These are phyloP conservation scores for Chloromyia formosa DNA, from an alignment of 2,888 invertebrate species.

Conservation along the genomic window DNA sequence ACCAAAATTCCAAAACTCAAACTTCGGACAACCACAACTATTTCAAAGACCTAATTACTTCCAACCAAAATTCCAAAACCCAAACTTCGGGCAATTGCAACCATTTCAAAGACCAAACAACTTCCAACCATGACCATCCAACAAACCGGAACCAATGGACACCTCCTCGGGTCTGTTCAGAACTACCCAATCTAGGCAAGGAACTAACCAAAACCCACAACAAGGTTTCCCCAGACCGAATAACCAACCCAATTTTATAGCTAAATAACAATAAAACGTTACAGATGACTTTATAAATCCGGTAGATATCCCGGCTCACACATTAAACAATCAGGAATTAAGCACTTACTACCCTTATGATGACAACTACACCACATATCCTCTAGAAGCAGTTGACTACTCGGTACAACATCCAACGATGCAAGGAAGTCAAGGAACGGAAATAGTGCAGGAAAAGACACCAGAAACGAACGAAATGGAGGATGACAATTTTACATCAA, in stretches of 20 bases:
- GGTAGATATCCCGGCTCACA: too few species aligned
- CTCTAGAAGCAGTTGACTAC: neutral
- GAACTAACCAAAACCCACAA: neutral
- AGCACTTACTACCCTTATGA: neutral
- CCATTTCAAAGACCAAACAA: too few species aligned
- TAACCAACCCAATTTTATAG: neutral
- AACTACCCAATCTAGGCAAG: too few species aligned
- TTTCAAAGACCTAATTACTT: neutral
- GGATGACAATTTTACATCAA: too few species aligned
- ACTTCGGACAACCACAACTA: neutral
- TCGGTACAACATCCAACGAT: neutral
- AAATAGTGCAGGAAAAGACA: neutral
- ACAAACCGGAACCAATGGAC: conserved; percentile 1
- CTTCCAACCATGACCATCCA: too few species aligned
- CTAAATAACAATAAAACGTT: neutral
- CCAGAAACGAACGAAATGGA: too few species aligned
- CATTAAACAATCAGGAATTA: too few species aligned
- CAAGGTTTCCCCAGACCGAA: conserved; percentile 6
- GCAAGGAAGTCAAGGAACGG: neutral
- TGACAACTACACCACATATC: neutral
- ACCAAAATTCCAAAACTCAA: neutral
- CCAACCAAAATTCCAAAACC: neutral
- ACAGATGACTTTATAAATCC: neutral
- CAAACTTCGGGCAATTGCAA: too few species aligned
- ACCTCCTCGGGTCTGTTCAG: too few species aligned